Percentiles rank a stretch among this genome's conserved stretches.
These are phyloP conservation scores for Tympanoctomys barrerae DNA, from an alignment of 2,797 vertebrate genomes.

Conservation along the genomic window DNA sequence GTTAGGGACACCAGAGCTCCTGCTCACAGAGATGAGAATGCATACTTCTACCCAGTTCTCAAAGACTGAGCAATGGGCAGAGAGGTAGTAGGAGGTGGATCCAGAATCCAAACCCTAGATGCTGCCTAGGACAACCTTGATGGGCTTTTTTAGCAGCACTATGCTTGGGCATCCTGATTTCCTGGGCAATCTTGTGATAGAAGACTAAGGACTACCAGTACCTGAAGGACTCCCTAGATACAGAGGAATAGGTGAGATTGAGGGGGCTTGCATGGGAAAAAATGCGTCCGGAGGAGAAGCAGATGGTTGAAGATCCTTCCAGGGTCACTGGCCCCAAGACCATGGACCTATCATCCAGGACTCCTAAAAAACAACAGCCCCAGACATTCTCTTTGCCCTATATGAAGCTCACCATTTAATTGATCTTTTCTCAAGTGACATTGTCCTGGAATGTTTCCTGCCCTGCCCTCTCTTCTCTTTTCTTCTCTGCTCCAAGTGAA, in stretches of 20 bases:
- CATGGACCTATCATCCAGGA: neutral
- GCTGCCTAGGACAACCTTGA: rapidly evolving
- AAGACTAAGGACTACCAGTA: neutral
- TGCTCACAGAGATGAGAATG: conserved; percentile 32
- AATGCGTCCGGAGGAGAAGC: no score
- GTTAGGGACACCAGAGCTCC: conserved; percentile 39
- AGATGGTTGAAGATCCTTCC: neutral
- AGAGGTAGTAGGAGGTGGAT: rapidly evolving
- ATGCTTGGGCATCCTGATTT: neutral
- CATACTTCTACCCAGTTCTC: neutral
- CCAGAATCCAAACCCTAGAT: neutral
- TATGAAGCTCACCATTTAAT: neutral
- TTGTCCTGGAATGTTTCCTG: neutral
- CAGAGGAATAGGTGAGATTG: neutral
- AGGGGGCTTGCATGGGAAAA: no score
- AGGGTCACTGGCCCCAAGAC: neutral
- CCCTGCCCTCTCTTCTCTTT: neutral
- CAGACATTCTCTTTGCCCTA: neutral
- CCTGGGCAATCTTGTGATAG: no score
- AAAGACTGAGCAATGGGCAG: rapidly evolving
- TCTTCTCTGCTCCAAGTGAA: neutral
- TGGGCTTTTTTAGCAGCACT: no score
- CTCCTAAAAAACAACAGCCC: neutral
- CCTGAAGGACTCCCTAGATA: rapidly evolving
- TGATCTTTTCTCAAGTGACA: neutral